Evolutionary conservation across 2,113 vertebrate genomes (phyloP).

Genomic region (Hemichromis elongatus): DNA sequence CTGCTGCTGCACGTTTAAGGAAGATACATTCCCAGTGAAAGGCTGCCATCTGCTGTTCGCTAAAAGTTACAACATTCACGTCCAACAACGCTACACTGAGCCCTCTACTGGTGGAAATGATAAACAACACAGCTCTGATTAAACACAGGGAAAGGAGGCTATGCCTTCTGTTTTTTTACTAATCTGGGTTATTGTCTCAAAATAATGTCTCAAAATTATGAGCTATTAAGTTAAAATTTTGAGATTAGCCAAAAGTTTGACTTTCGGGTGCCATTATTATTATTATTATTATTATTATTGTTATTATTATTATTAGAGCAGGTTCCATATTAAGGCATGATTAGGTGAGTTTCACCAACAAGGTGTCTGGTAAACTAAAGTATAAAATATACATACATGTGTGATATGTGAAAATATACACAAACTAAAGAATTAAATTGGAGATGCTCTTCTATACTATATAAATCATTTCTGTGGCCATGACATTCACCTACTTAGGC

Average conservation of each 20-base stretch:
- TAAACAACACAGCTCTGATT: neutral
- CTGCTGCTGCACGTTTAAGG: neutral
- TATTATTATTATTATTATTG: neutral
- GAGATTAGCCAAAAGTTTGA: neutral
- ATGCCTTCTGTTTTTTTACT: neutral
- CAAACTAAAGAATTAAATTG: neutral
- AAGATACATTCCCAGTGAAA: neutral
- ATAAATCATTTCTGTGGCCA: neutral
- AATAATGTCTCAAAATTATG: neutral
- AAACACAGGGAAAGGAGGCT: neutral
- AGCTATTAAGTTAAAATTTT: neutral
- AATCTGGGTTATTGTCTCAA: neutral
- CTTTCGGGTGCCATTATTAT: neutral
- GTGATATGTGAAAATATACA: neutral
- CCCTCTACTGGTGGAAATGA: neutral
- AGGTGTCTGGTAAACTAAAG: neutral
- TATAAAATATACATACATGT: neutral
- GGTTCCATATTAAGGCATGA: neutral
- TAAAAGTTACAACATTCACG: neutral
- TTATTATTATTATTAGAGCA: too few relatives aligned
- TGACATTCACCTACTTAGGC: neutral
- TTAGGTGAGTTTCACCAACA: neutral
- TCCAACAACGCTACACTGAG: neutral
- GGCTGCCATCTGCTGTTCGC: constrained; percentile 50
- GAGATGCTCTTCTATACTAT: neutral